These are phyloP conservation scores for Hylaea fasciaria DNA, from an alignment of 2,888 invertebrate species.

Conservation along the genomic window DNA sequence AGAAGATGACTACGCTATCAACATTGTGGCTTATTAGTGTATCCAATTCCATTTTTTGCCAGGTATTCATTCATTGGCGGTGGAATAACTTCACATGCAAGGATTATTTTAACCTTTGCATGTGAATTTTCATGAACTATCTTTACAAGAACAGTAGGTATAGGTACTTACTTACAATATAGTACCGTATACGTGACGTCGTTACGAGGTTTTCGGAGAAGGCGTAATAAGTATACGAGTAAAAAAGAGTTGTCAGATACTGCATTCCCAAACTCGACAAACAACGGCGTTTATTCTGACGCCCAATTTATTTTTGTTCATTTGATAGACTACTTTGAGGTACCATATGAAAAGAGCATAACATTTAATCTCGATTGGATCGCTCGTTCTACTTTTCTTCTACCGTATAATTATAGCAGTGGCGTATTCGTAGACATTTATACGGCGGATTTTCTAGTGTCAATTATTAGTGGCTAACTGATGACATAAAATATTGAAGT, in stretches of 20 bases:
- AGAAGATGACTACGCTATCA: too few relatives aligned
- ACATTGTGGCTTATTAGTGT: too few relatives aligned
- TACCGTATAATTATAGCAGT: conserved; percentile 7
- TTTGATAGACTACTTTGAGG: conserved; percentile 43
- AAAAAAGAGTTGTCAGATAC: conserved; percentile 1
- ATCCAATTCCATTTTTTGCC: too few relatives aligned
- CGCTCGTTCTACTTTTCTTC: conserved; percentile 20
- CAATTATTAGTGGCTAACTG: conserved; percentile 46
- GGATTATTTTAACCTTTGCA: too few relatives aligned
- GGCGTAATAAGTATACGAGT: too few relatives aligned
- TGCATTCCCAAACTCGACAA: not conserved
- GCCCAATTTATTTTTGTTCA: conserved; percentile 61
- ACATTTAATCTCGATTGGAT: conserved; percentile 66
- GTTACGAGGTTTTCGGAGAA: too few relatives aligned
- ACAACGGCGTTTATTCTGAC: conserved; percentile 46
- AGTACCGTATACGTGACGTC: too few relatives aligned
- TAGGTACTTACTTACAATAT: too few relatives aligned
- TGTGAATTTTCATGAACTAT: too few relatives aligned
- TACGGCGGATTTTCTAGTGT: conserved; percentile 47
- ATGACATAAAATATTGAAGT: conserved; percentile 44
- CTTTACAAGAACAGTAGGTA: too few relatives aligned
- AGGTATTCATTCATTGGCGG: too few relatives aligned
- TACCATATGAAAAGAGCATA: conserved; percentile 24
- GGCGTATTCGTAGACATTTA: conserved; percentile 14
- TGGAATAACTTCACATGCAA: too few relatives aligned